A percentile compares a stretch with the other conserved stretches of the same genome.
Conservation (phyloP, 2,888 invertebrate species). For the Taenaris catops region DNA sequence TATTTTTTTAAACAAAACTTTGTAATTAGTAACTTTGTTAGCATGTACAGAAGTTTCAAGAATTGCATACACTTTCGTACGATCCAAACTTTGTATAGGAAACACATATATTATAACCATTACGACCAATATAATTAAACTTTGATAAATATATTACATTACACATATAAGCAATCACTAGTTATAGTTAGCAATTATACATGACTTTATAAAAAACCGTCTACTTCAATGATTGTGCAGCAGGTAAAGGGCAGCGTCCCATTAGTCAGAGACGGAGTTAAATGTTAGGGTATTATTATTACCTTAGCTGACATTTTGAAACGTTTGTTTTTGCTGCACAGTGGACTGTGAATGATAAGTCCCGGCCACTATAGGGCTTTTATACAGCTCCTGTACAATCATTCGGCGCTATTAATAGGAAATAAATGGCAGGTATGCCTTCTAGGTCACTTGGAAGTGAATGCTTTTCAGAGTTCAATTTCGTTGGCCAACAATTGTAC, state of each 20-base stretch:
- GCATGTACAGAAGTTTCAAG: no score
- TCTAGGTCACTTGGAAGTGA: conserved; percentile 58
- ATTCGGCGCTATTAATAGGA: conserved; percentile 62
- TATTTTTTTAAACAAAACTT: no score
- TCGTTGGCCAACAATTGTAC: conserved; percentile 42
- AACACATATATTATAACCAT: no score
- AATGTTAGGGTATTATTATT: conserved; percentile 24
- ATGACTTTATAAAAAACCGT: no score
- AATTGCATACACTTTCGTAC: no score
- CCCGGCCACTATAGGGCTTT: conserved; percentile 50
- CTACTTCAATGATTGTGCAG: no score
- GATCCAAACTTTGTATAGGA: no score
- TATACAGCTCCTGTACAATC: conserved; percentile 52
- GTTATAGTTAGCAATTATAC: no score
- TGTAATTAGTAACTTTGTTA: no score
- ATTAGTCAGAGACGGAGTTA: conserved; percentile 4
- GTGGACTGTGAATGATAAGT: conserved; percentile 67
- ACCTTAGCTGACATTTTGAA: conserved; percentile 76
- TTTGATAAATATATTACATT: no score
- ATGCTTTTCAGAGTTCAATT: conserved; percentile 62
- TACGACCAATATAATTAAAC: no score
- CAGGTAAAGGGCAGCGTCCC: conserved; percentile 7
- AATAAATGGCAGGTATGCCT: conserved; percentile 56
- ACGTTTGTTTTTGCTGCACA: conserved; percentile 60
- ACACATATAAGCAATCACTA: no score